Conservation (phyloP, 2,888 invertebrate genomes). For the Tetrapedia diversipes region DNA sequence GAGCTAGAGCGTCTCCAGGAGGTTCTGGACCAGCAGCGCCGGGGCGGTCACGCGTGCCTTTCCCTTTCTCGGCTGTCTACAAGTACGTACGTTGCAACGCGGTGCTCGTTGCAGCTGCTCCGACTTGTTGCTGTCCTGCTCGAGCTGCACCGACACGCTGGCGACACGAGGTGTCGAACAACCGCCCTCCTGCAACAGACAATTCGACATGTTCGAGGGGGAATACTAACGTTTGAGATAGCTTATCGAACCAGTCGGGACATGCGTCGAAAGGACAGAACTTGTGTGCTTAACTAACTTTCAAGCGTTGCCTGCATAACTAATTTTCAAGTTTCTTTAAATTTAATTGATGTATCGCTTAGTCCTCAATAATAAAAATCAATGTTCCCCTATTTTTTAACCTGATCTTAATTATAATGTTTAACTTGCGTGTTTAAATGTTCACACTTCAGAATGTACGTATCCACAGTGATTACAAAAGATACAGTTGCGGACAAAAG, state of each 20-base stretch:
- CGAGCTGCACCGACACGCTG: constrained; percentile 79
- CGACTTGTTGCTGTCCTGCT: constrained; percentile 81
- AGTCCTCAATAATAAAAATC: too few relatives aligned
- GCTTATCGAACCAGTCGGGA: constrained; percentile 12
- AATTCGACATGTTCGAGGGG: constrained; percentile 58
- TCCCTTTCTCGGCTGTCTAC: constrained; percentile 75
- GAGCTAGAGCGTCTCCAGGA: constrained; percentile 79
- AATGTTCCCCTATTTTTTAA: too few relatives aligned
- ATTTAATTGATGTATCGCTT: too few relatives aligned
- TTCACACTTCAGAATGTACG: too few relatives aligned
- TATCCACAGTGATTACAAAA: too few relatives aligned
- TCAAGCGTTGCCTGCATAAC: too few relatives aligned
- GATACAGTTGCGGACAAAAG: too few relatives aligned
- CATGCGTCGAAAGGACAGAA: constrained; percentile 40
- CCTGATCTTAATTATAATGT: too few relatives aligned
- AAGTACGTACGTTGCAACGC: constrained; percentile 77
- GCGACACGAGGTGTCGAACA: constrained; percentile 79
- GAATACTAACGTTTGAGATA: constrained; percentile 34
- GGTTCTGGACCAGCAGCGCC: constrained; percentile 79
- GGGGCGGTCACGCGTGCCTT: constrained; percentile 77
- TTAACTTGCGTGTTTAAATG: too few relatives aligned
- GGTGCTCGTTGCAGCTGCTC: constrained; percentile 78
- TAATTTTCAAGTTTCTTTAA: too few relatives aligned
- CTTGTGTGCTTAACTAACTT: too few relatives aligned
- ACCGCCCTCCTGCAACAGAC: constrained; percentile 75